Percentiles rank a stretch among this genome's conserved stretches.
Conservation (phyloP, 1,140 invertebrate genomes). For the Amphibalanus amphitrite region DNA sequence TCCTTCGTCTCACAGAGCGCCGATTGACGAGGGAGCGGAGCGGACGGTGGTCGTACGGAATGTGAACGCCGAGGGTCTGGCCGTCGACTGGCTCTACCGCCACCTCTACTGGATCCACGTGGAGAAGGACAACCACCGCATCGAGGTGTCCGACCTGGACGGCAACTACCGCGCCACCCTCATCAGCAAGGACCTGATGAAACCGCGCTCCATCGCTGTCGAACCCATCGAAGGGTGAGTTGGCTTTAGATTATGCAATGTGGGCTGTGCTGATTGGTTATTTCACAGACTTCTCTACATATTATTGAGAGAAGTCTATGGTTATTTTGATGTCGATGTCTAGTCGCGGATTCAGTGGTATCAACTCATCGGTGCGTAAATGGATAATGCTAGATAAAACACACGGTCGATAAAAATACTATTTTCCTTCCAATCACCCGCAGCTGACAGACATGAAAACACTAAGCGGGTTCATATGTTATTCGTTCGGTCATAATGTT, state of each 20-base stretch:
- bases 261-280: constrained; percentile 1
- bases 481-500: too few relatives aligned
- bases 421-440: too few relatives aligned
- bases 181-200: constrained; percentile 62
- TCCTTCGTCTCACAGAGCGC: constrained; percentile 38
- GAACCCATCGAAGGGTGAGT: constrained; percentile 77
- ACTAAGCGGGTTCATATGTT: too few relatives aligned
- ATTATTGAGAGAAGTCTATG: too few relatives aligned
- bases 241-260: not conserved
- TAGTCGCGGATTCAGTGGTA: too few relatives aligned
- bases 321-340: too few relatives aligned
- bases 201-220: constrained; percentile 84
- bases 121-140: constrained; percentile 41
- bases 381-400: too few relatives aligned
- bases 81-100: constrained; percentile 92
- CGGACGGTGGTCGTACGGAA: constrained; percentile 61
- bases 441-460: too few relatives aligned
- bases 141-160: constrained; percentile 72
- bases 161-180: constrained; percentile 75
- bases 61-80: constrained; percentile 78
- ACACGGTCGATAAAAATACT: too few relatives aligned
- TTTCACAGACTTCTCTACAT: too few relatives aligned
- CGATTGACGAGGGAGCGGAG: constrained; percentile 74
- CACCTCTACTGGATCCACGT: constrained; percentile 74
- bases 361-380: too few relatives aligned